phyloP scores from a whole-genome alignment of 2,888 invertebrate species.

The Ormyrus rosae region DNA sequence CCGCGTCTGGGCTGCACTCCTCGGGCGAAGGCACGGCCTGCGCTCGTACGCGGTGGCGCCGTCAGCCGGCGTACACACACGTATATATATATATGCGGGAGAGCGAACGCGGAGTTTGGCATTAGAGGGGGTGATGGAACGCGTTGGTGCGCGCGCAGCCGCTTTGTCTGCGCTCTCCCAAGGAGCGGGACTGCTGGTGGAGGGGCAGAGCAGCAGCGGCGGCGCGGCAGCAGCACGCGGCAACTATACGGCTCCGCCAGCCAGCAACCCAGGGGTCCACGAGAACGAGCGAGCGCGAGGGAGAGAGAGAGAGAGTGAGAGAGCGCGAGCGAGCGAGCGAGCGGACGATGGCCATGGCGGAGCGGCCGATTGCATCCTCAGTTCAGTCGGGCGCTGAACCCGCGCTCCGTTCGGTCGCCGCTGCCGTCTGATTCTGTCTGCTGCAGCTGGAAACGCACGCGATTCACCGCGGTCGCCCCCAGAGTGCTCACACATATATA shows the following conservation, averaged over 20 bases:
- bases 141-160: conserved; percentile 72
- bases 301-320: conserved; percentile 29
- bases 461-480: no score
- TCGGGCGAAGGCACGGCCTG: neutral
- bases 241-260: conserved; percentile 60
- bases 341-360: conserved; percentile 71
- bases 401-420: conserved; percentile 69
- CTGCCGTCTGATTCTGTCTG: neutral
- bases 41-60: conserved; percentile 1
- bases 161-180: conserved; percentile 71
- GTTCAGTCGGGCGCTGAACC: conserved; percentile 76
- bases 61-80: conserved; percentile 1
- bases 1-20: neutral
- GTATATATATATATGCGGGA: neutral
- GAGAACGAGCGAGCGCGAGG: conserved; percentile 5
- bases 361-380: conserved; percentile 73
- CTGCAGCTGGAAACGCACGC: no score
- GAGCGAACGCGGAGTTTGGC: neutral
- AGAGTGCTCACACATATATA: no score
- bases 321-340: conserved; percentile 57
- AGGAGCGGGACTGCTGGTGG: conserved; percentile 48
- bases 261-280: conserved; percentile 68
- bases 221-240: conserved; percentile 66
- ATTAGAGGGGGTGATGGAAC: conserved; percentile 66
- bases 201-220: conserved; percentile 59